A percentile compares a stretch with the other conserved stretches of the same genome.
phyloP scores from a whole-genome alignment of 2,888 invertebrate genomes.

The Eristalis tenax region DNA sequence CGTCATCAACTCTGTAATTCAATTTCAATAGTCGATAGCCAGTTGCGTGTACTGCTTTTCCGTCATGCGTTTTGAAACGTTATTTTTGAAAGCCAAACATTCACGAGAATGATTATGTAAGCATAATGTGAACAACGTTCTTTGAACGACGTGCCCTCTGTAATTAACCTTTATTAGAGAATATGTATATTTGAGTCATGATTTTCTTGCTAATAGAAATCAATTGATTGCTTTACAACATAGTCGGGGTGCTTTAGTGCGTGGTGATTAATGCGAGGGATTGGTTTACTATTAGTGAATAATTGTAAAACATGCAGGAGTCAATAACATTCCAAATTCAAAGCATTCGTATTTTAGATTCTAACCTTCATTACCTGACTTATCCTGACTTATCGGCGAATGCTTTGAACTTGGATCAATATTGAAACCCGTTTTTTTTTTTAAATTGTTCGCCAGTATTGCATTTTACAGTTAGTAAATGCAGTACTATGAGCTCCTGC shows the following conservation, averaged over 20 bases:
- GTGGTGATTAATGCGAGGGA: not conserved
- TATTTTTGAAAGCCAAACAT: constrained; percentile 17
- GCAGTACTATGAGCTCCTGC: not conserved
- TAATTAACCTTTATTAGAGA: not conserved
- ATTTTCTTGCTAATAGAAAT: not conserved
- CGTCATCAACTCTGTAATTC: constrained; percentile 37
- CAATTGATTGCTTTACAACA: not conserved
- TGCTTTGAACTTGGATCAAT: no score
- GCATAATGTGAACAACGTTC: not conserved
- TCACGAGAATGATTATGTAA: constrained; percentile 10
- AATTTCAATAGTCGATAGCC: constrained; percentile 29
- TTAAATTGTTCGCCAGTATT: no score
- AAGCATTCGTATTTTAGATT: not conserved
- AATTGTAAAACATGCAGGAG: not conserved
- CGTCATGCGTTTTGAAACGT: constrained; percentile 35
- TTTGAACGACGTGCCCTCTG: not conserved
- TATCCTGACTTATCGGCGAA: no score
- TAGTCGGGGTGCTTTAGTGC: no score
- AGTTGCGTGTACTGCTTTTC: constrained; percentile 26
- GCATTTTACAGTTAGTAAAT: no score
- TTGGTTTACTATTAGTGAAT: not conserved
- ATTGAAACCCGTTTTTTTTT: no score
- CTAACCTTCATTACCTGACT: not conserved
- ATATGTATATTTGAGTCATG: not conserved
- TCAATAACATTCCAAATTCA: not conserved